phyloP scores from a whole-genome alignment of 2,888 invertebrate species.

The Nyleta sp. region DNA sequence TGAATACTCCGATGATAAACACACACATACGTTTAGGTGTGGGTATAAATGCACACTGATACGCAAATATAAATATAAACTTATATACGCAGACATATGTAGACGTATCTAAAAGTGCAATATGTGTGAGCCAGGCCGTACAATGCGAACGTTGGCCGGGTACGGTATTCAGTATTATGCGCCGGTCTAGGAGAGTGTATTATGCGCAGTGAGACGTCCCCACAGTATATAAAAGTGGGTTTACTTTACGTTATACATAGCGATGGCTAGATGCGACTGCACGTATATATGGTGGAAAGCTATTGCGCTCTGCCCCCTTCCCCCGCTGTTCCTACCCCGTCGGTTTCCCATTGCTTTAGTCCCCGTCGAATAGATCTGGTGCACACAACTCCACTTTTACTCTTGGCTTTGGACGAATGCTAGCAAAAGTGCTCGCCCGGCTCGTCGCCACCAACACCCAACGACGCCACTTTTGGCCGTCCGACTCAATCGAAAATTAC shows the following conservation, averaged over 20 bases:
- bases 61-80: conserved; percentile 44
- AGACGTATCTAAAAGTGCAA: conserved; percentile 46
- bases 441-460: conserved; percentile 32
- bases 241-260: conserved; percentile 76
- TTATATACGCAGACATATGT: conserved; percentile 28
- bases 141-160: conserved; percentile 65
- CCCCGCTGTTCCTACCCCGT: conserved; percentile 63
- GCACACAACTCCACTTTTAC: conserved; percentile 56
- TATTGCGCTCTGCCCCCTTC: conserved; percentile 67
- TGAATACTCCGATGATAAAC: conserved; percentile 31
- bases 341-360: conserved; percentile 34
- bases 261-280: conserved; percentile 63
- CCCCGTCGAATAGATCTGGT: conserved; percentile 58
- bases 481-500: conserved; percentile 17
- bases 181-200: conserved; percentile 73
- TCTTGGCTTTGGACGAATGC: conserved; percentile 44
- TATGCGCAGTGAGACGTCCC: conserved; percentile 72
- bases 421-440: conserved; percentile 45
- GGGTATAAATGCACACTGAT: conserved; percentile 1
- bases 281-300: conserved; percentile 63
- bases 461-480: conserved; percentile 41
- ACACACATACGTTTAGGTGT: not conserved
- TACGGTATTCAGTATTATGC: conserved; percentile 72
- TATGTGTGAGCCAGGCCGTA: conserved; percentile 40
- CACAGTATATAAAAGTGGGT: conserved; percentile 77